These are phyloP conservation scores for Epirrita christyi DNA, from an alignment of 2,888 invertebrate genomes.

Conservation along the genomic window DNA sequence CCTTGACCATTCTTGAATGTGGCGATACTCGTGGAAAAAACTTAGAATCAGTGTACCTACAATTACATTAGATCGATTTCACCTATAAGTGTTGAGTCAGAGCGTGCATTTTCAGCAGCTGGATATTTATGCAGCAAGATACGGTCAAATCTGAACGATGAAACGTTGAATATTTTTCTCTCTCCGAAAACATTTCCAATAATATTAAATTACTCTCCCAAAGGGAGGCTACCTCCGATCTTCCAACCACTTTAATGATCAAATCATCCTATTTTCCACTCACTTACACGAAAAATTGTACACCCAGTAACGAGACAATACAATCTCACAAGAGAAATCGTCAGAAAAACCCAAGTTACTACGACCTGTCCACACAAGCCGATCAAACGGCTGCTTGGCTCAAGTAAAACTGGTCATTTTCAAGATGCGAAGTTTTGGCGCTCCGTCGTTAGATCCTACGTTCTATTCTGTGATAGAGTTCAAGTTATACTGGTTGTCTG, in stretches of 20 bases:
- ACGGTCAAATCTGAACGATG: too few relatives aligned
- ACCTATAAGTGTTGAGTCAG: too few relatives aligned
- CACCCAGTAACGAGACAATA: not conserved
- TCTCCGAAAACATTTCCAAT: too few relatives aligned
- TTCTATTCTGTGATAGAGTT: constrained; percentile 7
- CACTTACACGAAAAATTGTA: constrained; percentile 1
- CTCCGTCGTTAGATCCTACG: not conserved
- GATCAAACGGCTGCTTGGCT: not conserved
- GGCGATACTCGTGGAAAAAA: too few relatives aligned
- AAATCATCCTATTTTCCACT: constrained; percentile 10
- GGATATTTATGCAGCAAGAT: too few relatives aligned
- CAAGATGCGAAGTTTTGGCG: not conserved
- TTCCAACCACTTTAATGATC: constrained; percentile 1
- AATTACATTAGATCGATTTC: too few relatives aligned
- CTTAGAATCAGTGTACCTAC: too few relatives aligned
- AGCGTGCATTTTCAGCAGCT: too few relatives aligned
- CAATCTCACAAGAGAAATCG: not conserved
- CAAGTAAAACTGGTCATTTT: not conserved
- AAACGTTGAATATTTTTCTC: too few relatives aligned
- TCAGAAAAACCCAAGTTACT: not conserved
- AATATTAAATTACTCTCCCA: not conserved
- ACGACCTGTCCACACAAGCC: not conserved
- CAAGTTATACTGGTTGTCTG: constrained; percentile 11
- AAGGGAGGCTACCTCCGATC: not conserved
- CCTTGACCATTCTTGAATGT: too few relatives aligned